A percentile compares a stretch with the other conserved stretches of the same genome.
Evolutionary conservation across 1,140 invertebrate species (phyloP).

Genomic region (Asobara japonica): DNA sequence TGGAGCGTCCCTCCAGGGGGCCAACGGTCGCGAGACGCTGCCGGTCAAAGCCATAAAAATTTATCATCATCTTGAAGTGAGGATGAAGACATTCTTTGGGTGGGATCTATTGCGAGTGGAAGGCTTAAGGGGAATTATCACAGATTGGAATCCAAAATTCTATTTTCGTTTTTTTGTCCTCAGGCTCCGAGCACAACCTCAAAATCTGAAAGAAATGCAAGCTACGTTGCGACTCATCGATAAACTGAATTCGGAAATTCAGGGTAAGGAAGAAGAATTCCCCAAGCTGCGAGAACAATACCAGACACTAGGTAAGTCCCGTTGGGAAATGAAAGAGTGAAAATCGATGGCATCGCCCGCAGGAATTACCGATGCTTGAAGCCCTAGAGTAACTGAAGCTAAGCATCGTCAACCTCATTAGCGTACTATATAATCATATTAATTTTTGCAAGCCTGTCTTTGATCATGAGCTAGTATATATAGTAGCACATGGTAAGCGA

Average conservation of each 20-base stretch:
- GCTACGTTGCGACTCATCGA: conserved; percentile 72
- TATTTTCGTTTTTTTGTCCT: no score
- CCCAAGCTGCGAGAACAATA: conserved; percentile 78
- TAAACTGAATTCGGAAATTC: conserved; percentile 71
- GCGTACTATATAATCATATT: neutral
- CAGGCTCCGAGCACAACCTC: conserved; percentile 63
- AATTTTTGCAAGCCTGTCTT: neutral
- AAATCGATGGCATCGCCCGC: conserved; percentile 20
- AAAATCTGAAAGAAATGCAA: conserved; percentile 71
- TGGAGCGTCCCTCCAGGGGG: no score
- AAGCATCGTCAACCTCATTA: neutral
- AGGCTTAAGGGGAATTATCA: no score
- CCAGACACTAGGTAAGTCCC: conserved; percentile 71
- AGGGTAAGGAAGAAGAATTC: conserved; percentile 73
- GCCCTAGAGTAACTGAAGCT: conserved; percentile 24
- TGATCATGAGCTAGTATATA: no score
- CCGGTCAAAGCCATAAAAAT: no score
- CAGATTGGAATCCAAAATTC: no score
- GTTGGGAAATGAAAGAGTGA: neutral
- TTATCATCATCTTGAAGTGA: no score
- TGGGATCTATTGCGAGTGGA: no score
- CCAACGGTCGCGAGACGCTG: no score
- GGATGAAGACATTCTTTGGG: no score
- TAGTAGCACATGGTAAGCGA: no score
- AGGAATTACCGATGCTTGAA: conserved; percentile 26